Evolutionary conservation across 1,140 invertebrate genomes (phyloP), one percentile per base, ranked within the genome.

Genomic region (Nephila pilipes): DNA sequence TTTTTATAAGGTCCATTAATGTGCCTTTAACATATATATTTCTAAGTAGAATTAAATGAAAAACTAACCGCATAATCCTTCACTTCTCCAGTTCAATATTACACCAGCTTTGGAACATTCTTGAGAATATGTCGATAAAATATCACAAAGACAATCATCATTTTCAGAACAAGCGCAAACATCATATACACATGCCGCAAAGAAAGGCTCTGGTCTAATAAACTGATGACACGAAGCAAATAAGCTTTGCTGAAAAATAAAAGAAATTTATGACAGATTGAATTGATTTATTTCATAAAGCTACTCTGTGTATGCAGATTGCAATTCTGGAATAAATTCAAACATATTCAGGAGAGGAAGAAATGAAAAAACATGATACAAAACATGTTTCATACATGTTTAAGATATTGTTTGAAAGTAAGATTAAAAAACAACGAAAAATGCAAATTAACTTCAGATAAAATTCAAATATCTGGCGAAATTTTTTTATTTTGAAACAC

Each of bases 141-240:
- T 97, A 94, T 98, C 98, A 95, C 98, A 99, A 95, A 98, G 97
- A 95, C 98, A 99, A 92, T 97, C 96, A 63, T 96, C 96, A 10
- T 96, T 96, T 38, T 96, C 96, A 1, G 97, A 97, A 96, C 98
- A 99, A 94, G 98, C 98, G 95, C 98, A 99, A 96, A 98, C 98
- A 95, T 99, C 98, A 95, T 97, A 96, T 90, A 97, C 96, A 95
- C 98, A 99, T 0, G 98, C 97, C 94, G 85, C 90, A 83, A 88
- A 92, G 60, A 92, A 94, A 14, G 85, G 85, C 25, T 94, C 93
- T 20, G 93, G 93, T 8, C 63, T 58, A 54, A 94, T 89, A 5
- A 92, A 85, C 25, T 32, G 58, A 29, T 94, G 93, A 54, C 93
- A 94, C 38, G 90, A 58, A 38, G 90, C 69, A 89, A 94, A 94